Evolutionary conservation across 1,140 invertebrate genomes (phyloP).

Genomic region (Cotesia vestalis): DNA sequence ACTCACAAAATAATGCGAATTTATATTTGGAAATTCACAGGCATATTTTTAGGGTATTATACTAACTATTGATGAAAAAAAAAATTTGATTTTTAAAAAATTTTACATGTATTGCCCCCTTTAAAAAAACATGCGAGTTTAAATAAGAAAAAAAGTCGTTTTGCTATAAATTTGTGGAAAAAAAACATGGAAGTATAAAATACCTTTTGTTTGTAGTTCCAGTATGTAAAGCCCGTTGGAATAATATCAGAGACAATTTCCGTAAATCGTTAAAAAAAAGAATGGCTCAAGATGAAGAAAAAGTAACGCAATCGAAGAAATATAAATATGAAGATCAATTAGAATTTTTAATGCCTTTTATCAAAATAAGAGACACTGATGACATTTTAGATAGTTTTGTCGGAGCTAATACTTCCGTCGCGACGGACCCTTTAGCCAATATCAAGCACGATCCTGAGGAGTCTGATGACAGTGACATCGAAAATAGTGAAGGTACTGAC

Average conservation of each 20-base stretch:
- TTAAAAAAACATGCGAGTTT: no score
- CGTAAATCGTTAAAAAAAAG: slow-evolving; percentile 7
- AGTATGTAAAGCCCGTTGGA: slow-evolving; percentile 1
- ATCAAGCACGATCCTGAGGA: neutral
- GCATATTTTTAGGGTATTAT: no score
- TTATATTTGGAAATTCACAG: no score
- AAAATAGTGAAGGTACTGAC: no score
- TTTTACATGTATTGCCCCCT: no score
- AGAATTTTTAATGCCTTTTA: neutral
- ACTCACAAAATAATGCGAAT: no score
- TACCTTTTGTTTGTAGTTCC: neutral
- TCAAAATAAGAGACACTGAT: neutral
- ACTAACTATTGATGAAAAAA: no score
- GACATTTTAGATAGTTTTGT: neutral
- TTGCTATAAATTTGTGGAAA: no score
- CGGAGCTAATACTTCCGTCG: neutral
- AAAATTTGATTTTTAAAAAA: no score
- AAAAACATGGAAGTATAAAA: no score
- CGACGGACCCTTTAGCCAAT: neutral
- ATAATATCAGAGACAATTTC: slow-evolving; percentile 9
- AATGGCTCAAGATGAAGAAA: neutral
- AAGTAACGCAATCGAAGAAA: neutral
- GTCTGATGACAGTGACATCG: no score
- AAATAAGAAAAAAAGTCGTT: no score
- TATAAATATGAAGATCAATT: slow-evolving; percentile 10